Base-by-base conservation (phyloP, 2,888 invertebrate genomes). In the Dynastes hyllus region DNA sequence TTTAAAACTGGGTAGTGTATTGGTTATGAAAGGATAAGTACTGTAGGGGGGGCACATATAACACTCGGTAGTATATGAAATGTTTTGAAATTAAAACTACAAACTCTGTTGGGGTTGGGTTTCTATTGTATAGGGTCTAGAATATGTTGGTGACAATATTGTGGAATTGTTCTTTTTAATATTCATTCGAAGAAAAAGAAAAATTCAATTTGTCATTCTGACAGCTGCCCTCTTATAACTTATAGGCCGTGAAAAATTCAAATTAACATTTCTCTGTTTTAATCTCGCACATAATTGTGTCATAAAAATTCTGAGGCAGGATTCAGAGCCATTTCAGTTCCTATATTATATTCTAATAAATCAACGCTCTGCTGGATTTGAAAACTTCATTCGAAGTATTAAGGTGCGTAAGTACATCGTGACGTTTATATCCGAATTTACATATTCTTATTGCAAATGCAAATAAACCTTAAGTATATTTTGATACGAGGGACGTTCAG, bases 221-320 rank as follows among this genome's bases (percentile, higher is more conserved):
- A 22, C 69, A 69, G 27, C 40, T 51, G 29, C 51, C 9, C 69
- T 11, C 69, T 27, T 29, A 22, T 45, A 69, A 22, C 69, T 51
- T 69, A 51, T 51, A 69, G 29, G 69, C 69, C 50, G 69, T 51
- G 69, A 69, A 69, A 69, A 69, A 69, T 69, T 69, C 69, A 40
- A 69, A 69, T 69, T 51, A 69, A 69, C 51, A 69, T 51, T 51
- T 69, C 29, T 51, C 53, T 69, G 13, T 51, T 69, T 29, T 69
- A 69, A 69, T 69, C 51, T 51, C 69, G 69, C 51, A 69, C 51
- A 69, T 69, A 69, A 69, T 69, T 29, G 69, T 27, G 69, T 51
- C 69, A 51, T 69, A 69, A 69, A 69, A 69, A 69, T 69, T 69
- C 69, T 69, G 22, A 69, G 69, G 51, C 11, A 69, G 9, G 27